Percentiles rank a stretch among this genome's conserved stretches.
Conservation (phyloP, 2,888 invertebrate species). For the Acronicta alni region DNA sequence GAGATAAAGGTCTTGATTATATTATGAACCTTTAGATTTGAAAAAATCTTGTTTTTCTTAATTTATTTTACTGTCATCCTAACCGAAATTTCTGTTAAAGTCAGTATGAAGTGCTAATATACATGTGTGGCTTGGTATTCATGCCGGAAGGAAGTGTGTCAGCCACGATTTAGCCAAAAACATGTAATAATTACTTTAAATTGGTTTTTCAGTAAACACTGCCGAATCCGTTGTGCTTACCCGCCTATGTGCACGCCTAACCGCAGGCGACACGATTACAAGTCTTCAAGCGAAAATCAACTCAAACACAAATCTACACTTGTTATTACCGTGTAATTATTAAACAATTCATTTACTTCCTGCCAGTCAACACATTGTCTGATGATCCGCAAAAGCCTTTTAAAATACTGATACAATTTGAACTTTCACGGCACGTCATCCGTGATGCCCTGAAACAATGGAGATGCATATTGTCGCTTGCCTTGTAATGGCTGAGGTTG, state of each 20-base stretch:
- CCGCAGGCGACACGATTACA: not conserved
- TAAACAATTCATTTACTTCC: not conserved
- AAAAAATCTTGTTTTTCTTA: too few relatives aligned
- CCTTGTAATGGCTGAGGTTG: conserved; percentile 65
- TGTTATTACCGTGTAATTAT: not conserved
- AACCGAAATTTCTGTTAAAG: too few relatives aligned
- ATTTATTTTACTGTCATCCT: too few relatives aligned
- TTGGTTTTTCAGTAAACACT: too few relatives aligned
- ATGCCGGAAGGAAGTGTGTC: too few relatives aligned
- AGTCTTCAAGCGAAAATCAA: not conserved
- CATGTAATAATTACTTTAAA: too few relatives aligned
- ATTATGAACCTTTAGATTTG: too few relatives aligned
- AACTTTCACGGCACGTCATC: not conserved
- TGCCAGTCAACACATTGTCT: not conserved
- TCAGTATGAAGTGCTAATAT: too few relatives aligned
- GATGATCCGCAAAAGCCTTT: not conserved
- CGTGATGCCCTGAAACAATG: conserved; percentile 40
- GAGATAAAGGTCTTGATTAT: not conserved
- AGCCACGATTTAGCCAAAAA: too few relatives aligned
- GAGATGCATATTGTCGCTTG: conserved; percentile 49
- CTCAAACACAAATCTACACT: not conserved
- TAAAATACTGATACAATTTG: not conserved
- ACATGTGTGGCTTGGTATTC: too few relatives aligned
- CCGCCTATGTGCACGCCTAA: too few relatives aligned
- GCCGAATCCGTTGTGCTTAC: too few relatives aligned